These are phyloP conservation scores for Oeneis ivallda DNA, from an alignment of 2,888 invertebrate species.

Conservation along the genomic window DNA sequence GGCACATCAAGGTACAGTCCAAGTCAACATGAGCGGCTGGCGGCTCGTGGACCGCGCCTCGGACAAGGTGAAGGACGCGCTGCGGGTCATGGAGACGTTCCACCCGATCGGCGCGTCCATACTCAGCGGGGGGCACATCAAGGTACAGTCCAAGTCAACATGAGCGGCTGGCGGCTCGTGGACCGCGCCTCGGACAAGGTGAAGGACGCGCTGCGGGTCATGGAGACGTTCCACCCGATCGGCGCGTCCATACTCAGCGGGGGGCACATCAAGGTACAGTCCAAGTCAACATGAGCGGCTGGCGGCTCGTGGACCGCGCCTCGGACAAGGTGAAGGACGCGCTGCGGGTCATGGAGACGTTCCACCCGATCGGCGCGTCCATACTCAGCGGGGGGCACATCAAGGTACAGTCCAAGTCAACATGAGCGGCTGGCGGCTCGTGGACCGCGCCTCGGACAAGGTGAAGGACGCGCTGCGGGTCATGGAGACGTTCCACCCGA, in stretches of 20 bases:
- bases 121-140: slow-evolving; percentile 82
- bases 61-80: slow-evolving; percentile 86
- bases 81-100: slow-evolving; percentile 93
- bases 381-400: slow-evolving; percentile 85
- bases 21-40: slow-evolving; percentile 97
- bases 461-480: slow-evolving; percentile 89
- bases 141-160: slow-evolving; percentile 88
- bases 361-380: slow-evolving; percentile 91
- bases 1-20: slow-evolving; percentile 76
- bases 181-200: slow-evolving; percentile 90
- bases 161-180: slow-evolving; percentile 95
- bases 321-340: slow-evolving; percentile 88
- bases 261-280: slow-evolving; percentile 71
- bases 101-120: slow-evolving; percentile 92
- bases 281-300: slow-evolving; percentile 96
- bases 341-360: slow-evolving; percentile 92
- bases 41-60: slow-evolving; percentile 91
- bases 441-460: slow-evolving; percentile 89
- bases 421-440: slow-evolving; percentile 95
- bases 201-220: slow-evolving; percentile 88
- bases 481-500: slow-evolving; percentile 94
- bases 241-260: slow-evolving; percentile 89
- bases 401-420: slow-evolving; percentile 87
- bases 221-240: slow-evolving; percentile 94
- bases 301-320: slow-evolving; percentile 91